phyloP scores from a whole-genome alignment of 2,888 invertebrate genomes.

The Drosophila buzzatii region DNA sequence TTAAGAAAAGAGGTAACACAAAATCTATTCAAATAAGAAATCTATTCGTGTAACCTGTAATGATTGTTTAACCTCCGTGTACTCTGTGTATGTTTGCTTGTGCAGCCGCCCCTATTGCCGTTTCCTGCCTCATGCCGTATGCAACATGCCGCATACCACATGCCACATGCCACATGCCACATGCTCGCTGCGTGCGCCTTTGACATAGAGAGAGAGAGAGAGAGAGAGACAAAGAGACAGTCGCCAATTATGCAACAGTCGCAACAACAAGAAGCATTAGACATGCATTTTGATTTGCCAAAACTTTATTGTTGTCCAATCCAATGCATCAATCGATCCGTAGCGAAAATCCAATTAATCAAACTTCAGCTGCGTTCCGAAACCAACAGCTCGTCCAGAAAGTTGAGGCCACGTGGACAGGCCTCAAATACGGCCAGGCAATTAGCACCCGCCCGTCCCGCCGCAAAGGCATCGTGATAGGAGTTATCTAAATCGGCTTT shows the following conservation, averaged over 20 bases:
- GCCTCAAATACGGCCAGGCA: conserved; percentile 88
- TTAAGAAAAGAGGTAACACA: background rate
- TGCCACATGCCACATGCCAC: conserved; percentile 17
- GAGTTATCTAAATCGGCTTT: conserved; percentile 85
- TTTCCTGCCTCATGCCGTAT: conserved; percentile 45
- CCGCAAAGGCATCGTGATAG: conserved; percentile 88
- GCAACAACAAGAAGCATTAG: conserved; percentile 61
- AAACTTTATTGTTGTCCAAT: conserved; percentile 62
- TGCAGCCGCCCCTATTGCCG: conserved; percentile 30
- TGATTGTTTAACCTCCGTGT: conserved; percentile 24
- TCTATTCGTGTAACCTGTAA: conserved; percentile 24
- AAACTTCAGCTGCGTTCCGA: conserved; percentile 68
- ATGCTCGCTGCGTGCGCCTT: conserved; percentile 46
- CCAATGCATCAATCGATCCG: conserved; percentile 34
- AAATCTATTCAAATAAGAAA: background rate
- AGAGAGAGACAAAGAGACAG: background rate
- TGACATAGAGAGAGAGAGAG: conserved; percentile 10
- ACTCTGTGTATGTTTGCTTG: conserved; percentile 23
- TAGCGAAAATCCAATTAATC: conserved; percentile 82
- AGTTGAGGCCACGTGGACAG: conserved; percentile 88
- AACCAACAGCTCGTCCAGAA: conserved; percentile 86
- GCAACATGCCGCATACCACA: conserved; percentile 32
- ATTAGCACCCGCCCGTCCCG: conserved; percentile 88
- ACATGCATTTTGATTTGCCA: conserved; percentile 71
- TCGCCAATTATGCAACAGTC: conserved; percentile 72